phyloP scores from a whole-genome alignment of 2,113 vertebrate genomes.

The Axis porcinus region DNA sequence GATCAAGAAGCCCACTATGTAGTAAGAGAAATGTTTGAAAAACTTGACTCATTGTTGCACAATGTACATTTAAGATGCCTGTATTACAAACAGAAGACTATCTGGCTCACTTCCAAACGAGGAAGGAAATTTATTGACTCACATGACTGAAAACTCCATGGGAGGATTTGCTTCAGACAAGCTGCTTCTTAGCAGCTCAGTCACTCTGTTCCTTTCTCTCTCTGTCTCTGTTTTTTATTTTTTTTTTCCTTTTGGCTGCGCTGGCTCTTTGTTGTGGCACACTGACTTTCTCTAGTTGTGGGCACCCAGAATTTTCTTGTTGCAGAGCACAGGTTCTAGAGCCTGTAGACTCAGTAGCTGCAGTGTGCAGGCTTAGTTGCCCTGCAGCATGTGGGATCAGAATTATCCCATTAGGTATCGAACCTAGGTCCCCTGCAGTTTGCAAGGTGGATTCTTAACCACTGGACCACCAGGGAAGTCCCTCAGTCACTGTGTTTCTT shows the following conservation, averaged over 20 bases:
- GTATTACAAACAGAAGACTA: not conserved
- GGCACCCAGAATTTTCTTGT: not conserved
- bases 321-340: not conserved
- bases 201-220: not conserved
- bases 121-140: not conserved
- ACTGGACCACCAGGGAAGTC: not conserved
- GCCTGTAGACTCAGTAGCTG: not conserved
- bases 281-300: not conserved
- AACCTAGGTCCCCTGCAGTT: not conserved
- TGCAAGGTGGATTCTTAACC: not conserved
- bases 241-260: not conserved
- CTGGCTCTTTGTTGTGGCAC: not conserved
- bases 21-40: not conserved
- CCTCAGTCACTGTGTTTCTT: not conserved
- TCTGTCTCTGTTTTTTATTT: not conserved
- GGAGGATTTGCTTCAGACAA: not conserved
- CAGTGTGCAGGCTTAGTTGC: not conserved
- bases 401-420: not conserved
- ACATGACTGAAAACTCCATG: not conserved
- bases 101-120: not conserved
- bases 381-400: not conserved
- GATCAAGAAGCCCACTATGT: not conserved
- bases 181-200: not conserved
- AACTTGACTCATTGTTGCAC: not conserved
- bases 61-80: not conserved